phyloP scores from a whole-genome alignment of 2,797 vertebrate genomes.

The Artibeus jamaicensis region DNA sequence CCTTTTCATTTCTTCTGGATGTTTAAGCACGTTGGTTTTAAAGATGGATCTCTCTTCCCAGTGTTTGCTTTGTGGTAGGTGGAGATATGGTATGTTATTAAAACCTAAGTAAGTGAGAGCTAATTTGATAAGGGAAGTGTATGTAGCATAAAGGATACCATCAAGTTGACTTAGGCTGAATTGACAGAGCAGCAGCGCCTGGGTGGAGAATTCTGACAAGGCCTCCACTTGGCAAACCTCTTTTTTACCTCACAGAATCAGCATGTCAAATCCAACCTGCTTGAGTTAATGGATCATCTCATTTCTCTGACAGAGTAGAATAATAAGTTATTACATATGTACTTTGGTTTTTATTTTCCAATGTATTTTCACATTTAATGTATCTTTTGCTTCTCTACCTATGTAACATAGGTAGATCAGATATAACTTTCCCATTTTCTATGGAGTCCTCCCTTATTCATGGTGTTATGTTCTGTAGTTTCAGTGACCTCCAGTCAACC shows the following conservation, averaged over 20 bases:
- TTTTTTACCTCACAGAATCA: neutral
- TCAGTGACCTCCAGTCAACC: neutral
- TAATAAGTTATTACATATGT: neutral
- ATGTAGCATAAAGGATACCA: neutral
- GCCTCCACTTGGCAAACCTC: neutral
- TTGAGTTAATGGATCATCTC: neutral
- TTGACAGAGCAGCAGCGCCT: neutral
- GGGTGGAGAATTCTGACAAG: neutral
- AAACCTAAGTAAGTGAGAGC: constrained; percentile 1
- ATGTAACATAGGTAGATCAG: neutral
- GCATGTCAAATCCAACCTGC: neutral
- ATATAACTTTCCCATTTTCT: neutral
- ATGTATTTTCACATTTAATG: neutral
- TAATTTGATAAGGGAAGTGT: neutral
- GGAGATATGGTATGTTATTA: neutral
- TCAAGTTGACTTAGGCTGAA: neutral
- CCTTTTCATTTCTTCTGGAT: constrained; percentile 20
- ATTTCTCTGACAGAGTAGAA: neutral
- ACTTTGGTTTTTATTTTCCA: neutral
- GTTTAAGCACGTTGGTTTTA: neutral
- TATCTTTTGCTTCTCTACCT: neutral
- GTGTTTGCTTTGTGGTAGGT: neutral
- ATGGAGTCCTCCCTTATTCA: neutral
- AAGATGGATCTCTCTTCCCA: neutral
- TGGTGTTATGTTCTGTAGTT: neutral